phyloP scores from a whole-genome alignment of 1,140 invertebrate genomes.

The Pseudomyrmex pallidus region DNA sequence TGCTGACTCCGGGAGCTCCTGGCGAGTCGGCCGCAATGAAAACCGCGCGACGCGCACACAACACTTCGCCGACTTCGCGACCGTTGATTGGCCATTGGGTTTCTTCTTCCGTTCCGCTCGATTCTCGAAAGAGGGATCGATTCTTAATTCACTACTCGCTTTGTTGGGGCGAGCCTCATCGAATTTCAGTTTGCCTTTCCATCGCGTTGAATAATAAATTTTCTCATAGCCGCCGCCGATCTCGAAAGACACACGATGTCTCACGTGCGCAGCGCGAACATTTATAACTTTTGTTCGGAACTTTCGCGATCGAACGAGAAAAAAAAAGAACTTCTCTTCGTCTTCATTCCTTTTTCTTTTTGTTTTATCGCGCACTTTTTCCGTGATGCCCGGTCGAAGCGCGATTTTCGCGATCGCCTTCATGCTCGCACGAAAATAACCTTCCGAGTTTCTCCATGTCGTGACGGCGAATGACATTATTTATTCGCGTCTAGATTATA shows the following conservation, averaged over 20 bases:
- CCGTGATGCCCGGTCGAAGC: background rate
- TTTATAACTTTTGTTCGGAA: background rate
- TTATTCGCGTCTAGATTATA: constrained; percentile 50
- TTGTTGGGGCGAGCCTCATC: background rate
- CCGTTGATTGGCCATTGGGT: constrained; percentile 30
- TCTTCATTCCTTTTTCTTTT: background rate
- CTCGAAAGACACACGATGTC: background rate
- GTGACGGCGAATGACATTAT: constrained; percentile 53
- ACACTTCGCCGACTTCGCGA: background rate
- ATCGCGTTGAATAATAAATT: background rate
- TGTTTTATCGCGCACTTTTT: constrained; percentile 8
- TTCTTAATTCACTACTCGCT: background rate
- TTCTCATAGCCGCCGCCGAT: background rate
- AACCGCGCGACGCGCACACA: constrained; percentile 28
- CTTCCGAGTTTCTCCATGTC: constrained; percentile 14
- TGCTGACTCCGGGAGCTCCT: background rate
- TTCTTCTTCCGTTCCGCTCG: background rate
- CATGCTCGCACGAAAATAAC: constrained; percentile 6
- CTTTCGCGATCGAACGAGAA: constrained; percentile 9
- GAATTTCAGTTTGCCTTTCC: background rate
- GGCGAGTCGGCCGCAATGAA: constrained; percentile 21
- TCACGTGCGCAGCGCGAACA: constrained; percentile 6
- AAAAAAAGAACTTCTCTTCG: background rate
- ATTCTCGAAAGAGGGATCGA: background rate
- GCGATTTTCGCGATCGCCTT: constrained; percentile 31